These are phyloP conservation scores for Helicorthomorpha holstii DNA, from an alignment of 1,140 invertebrate genomes.

Conservation along the genomic window DNA sequence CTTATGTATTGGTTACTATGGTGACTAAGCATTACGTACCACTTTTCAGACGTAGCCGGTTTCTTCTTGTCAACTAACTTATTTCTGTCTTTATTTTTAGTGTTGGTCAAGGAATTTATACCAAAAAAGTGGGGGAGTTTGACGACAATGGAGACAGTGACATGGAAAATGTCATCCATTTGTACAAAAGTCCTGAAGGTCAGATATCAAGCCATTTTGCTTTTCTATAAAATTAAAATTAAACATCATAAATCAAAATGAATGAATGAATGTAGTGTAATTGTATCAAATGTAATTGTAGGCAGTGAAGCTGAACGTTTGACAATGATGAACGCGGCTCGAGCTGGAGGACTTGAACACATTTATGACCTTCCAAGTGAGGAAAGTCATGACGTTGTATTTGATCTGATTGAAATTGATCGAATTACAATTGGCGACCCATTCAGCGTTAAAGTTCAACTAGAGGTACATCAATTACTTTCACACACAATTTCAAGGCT, in stretches of 20 bases:
- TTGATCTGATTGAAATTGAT: conserved; percentile 47
- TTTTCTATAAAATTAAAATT: too few relatives aligned
- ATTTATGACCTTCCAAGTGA: conserved; percentile 39
- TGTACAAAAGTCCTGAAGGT: conserved; percentile 78
- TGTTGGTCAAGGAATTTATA: conserved; percentile 72
- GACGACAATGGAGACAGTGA: conserved; percentile 32
- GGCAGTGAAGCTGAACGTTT: conserved; percentile 44
- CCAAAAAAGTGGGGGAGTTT: conserved; percentile 59
- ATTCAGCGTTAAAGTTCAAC: conserved; percentile 43
- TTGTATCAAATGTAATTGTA: conserved; percentile 15
- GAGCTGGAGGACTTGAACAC: conserved; percentile 41
- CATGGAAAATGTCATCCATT: conserved; percentile 61
- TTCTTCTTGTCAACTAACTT: not conserved
- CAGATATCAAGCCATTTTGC: conserved; percentile 13
- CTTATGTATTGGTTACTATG: too few relatives aligned
- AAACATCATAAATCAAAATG: too few relatives aligned
- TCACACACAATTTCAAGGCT: not conserved
- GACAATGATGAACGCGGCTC: conserved; percentile 45
- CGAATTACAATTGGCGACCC: conserved; percentile 45
- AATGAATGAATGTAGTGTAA: too few relatives aligned
- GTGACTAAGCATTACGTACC: too few relatives aligned
- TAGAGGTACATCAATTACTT: conserved; percentile 27
- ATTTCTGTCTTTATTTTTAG: conserved; percentile 26
- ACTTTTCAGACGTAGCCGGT: conserved; percentile 53
- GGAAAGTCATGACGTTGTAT: conserved; percentile 41